These are phyloP conservation scores for Suncus etruscus DNA, from an alignment of 2,113 vertebrate species.

Conservation along the genomic window DNA sequence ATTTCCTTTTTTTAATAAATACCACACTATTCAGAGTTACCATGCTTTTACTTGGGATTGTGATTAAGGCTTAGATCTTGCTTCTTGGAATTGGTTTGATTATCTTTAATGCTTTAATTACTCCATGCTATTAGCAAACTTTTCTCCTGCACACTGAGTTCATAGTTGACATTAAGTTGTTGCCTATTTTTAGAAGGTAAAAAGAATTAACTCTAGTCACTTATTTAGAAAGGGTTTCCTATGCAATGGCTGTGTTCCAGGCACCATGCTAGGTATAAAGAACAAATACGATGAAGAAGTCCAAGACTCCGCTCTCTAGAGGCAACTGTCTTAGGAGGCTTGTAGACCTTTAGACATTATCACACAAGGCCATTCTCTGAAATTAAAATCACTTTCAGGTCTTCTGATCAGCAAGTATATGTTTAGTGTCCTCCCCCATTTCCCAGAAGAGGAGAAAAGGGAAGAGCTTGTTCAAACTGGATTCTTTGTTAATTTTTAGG, in stretches of 20 bases:
- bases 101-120: slow-evolving; percentile 7
- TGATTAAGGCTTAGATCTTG: neutral
- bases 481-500: too few species aligned
- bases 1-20: neutral
- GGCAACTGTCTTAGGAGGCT: neutral
- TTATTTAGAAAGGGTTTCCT: neutral
- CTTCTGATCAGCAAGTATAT: neutral
- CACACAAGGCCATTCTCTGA: neutral
- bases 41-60: neutral
- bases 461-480: neutral
- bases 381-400: neutral
- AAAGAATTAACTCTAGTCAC: neutral
- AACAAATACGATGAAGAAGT: neutral
- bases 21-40: neutral
- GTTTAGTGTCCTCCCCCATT: neutral
- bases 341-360: neutral
- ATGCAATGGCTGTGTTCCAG: neutral
- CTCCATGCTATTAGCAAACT: neutral
- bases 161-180: neutral
- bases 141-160: neutral
- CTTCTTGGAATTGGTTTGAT: neutral
- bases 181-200: slow-evolving; percentile 32
- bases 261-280: neutral
- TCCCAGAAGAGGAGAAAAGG: neutral
- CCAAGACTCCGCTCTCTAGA: neutral